Conservation (phyloP, 2,888 invertebrate genomes). For the Drosophila cognata region DNA sequence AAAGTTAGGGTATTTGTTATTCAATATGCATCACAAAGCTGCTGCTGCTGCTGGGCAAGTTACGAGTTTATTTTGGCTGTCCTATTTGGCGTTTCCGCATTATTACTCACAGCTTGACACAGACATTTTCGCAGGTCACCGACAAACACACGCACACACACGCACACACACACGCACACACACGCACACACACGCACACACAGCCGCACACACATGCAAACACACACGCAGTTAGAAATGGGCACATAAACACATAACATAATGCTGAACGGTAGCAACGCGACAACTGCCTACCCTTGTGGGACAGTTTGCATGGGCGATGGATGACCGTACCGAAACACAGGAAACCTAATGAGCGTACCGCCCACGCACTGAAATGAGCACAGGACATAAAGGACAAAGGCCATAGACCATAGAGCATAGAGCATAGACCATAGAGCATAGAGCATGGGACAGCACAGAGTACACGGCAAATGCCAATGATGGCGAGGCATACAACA, state of each 20-base stretch:
- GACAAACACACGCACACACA: conserved; percentile 26
- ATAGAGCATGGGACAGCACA: conserved; percentile 7
- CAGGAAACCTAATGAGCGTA: conserved; percentile 70
- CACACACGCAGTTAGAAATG: conserved; percentile 33
- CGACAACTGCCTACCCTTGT: conserved; percentile 70
- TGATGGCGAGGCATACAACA: conserved; percentile 50
- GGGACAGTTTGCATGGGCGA: conserved; percentile 68
- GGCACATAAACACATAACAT: conserved; percentile 58
- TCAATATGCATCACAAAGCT: not conserved
- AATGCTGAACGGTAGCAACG: conserved; percentile 46
- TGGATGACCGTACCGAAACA: conserved; percentile 20
- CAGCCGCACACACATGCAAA: conserved; percentile 28
- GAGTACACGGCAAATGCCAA: conserved; percentile 14
- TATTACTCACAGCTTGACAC: conserved; percentile 79
- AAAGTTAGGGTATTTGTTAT: conserved; percentile 25
- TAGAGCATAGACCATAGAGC: not conserved
- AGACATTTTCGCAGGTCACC: conserved; percentile 68
- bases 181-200: conserved; percentile 35
- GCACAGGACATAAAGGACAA: conserved; percentile 25
- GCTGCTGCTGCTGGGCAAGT: conserved; percentile 31
- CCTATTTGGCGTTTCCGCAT: conserved; percentile 63
- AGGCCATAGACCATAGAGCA: conserved; percentile 8
- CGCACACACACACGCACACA: conserved; percentile 6
- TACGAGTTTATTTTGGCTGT: conserved; percentile 60
- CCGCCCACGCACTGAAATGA: conserved; percentile 67